These are phyloP conservation scores for Potorous gilbertii DNA, from an alignment of 2,797 vertebrate species.

Conservation along the genomic window DNA sequence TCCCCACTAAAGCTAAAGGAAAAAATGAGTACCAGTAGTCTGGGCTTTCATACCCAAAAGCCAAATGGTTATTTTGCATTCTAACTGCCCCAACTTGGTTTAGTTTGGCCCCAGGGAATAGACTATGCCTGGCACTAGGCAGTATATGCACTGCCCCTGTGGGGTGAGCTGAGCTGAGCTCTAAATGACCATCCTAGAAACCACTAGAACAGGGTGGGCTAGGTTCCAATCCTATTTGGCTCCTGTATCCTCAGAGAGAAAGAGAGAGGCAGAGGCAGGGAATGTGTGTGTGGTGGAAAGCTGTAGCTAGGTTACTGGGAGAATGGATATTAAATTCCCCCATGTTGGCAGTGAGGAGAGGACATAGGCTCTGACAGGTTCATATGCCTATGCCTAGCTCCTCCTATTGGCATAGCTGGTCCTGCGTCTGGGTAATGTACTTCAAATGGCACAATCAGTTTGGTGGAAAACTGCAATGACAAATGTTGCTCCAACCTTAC, in stretches of 20 bases:
- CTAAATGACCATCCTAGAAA: slow-evolving; percentile 43
- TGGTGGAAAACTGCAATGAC: slow-evolving; percentile 73
- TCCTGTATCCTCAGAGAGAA: slow-evolving; percentile 65
- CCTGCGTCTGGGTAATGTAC: slow-evolving; percentile 62
- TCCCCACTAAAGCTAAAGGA: background rate
- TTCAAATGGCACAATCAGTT: slow-evolving; percentile 59
- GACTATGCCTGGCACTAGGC: background rate
- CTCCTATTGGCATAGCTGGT: slow-evolving; percentile 76
- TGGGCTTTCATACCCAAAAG: slow-evolving; percentile 31
- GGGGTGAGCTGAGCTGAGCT: background rate
- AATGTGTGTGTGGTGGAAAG: slow-evolving; percentile 52
- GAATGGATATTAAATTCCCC: slow-evolving; percentile 60
- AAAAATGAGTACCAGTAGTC: slow-evolving; percentile 39
- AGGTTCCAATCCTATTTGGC: slow-evolving; percentile 56
- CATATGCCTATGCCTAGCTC: slow-evolving; percentile 41
- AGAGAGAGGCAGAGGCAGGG: slow-evolving; percentile 17
- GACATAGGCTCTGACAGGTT: slow-evolving; percentile 63
- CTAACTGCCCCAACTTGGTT: background rate
- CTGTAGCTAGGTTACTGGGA: slow-evolving; percentile 59
- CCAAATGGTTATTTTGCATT: slow-evolving; percentile 9
- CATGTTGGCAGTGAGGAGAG: slow-evolving; percentile 62
- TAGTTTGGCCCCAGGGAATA: slow-evolving; percentile 18
- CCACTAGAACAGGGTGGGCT: background rate
- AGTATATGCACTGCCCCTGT: background rate
- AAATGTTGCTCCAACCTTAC: slow-evolving; percentile 5